Percentiles rank a stretch among this genome's conserved stretches.
These are phyloP conservation scores for Flabesymbios commensalis DNA, from an alignment of 2,888 invertebrate species.

Conservation along the genomic window DNA sequence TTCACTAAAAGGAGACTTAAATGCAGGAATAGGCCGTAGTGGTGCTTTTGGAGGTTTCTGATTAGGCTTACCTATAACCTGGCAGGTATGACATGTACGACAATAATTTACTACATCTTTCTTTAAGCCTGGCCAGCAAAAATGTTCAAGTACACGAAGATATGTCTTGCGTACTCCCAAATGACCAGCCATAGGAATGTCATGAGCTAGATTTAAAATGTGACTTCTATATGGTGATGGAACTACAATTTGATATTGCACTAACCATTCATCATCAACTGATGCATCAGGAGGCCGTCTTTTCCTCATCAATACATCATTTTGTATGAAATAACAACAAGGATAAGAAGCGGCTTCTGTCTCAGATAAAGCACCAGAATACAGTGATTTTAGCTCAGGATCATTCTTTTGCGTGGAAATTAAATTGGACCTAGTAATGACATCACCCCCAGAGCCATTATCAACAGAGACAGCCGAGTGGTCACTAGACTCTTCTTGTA, in stretches of 20 bases:
- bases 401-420: too few relatives aligned
- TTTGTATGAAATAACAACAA: too few relatives aligned
- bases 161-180: slow-evolving; percentile 25
- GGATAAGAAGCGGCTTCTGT: too few relatives aligned
- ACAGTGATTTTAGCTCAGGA: too few relatives aligned
- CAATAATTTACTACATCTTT: slow-evolving; percentile 17
- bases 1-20: slow-evolving; percentile 24
- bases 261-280: slow-evolving; percentile 12
- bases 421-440: too few relatives aligned
- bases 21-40: slow-evolving; percentile 17
- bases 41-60: slow-evolving; percentile 21
- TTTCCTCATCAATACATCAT: slow-evolving; percentile 28
- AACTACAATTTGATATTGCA: too few relatives aligned
- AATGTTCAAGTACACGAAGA: slow-evolving; percentile 15
- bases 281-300: slow-evolving; percentile 17
- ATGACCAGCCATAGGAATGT: slow-evolving; percentile 22
- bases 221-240: slow-evolving; percentile 16
- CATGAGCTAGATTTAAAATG: slow-evolving; percentile 23
- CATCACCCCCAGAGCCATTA: too few relatives aligned
- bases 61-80: slow-evolving; percentile 21
- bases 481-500: too few relatives aligned
- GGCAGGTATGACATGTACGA: slow-evolving; percentile 23
- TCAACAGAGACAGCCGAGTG: too few relatives aligned
- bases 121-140: slow-evolving; percentile 21
- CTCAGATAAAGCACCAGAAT: too few relatives aligned